These are phyloP conservation scores for Telmatherina bonti DNA, from an alignment of 2,797 vertebrate species.

Conservation along the genomic window DNA sequence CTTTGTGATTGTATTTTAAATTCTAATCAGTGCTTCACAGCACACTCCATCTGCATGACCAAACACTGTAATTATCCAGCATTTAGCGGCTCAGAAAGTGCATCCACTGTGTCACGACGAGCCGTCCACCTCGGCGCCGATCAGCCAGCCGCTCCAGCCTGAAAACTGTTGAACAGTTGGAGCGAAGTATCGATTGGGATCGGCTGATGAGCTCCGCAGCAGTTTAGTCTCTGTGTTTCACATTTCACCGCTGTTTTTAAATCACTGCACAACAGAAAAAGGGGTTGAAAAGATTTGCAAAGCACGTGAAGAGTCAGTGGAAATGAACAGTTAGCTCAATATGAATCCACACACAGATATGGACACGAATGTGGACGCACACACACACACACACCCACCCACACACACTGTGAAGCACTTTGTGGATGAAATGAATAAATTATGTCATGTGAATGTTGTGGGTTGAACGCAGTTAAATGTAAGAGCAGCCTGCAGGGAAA, in stretches of 20 bases:
- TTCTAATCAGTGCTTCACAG: background rate
- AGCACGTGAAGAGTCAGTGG: constrained; percentile 17
- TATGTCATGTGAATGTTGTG: constrained; percentile 67
- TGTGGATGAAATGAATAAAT: constrained; percentile 69
- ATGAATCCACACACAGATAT: constrained; percentile 16
- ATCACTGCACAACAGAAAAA: constrained; percentile 15
- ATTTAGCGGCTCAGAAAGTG: background rate
- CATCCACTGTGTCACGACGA: constrained; percentile 4
- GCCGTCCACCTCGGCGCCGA: background rate
- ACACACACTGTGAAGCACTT: constrained; percentile 17
- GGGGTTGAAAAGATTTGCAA: background rate
- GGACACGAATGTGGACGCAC: background rate
- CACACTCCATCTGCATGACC: background rate
- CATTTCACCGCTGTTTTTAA: constrained; percentile 18
- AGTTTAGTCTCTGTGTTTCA: background rate
- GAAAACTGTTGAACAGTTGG: background rate
- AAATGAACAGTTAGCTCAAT: constrained; percentile 36
- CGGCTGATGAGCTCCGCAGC: background rate
- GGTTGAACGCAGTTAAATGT: constrained; percentile 71
- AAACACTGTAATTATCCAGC: constrained; percentile 9
- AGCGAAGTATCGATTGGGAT: constrained; percentile 16
- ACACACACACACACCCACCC: constrained; percentile 10
- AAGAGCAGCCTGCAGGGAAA: constrained; percentile 69
- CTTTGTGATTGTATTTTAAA: constrained; percentile 3
- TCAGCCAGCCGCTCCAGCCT: background rate